phyloP scores from a whole-genome alignment of 2,888 invertebrate genomes.

The Eulithis testata region DNA sequence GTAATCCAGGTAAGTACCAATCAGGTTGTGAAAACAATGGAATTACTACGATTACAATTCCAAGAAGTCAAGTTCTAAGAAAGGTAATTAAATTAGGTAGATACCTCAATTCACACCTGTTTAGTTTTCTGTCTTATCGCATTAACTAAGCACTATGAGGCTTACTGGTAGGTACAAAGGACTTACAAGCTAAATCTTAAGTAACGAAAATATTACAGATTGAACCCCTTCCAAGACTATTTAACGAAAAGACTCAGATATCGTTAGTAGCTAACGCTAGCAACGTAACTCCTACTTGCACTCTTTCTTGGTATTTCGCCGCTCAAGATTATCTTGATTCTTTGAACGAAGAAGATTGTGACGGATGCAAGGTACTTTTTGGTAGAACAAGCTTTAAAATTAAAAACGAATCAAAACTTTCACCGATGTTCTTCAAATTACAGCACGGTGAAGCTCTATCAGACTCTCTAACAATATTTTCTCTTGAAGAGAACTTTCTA shows the following conservation, averaged over 20 bases:
- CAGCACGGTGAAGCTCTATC: slow-evolving; percentile 60
- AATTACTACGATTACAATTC: too few relatives aligned
- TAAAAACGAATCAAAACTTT: background rate
- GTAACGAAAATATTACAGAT: slow-evolving; percentile 47
- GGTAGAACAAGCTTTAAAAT: background rate
- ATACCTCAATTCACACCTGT: too few relatives aligned
- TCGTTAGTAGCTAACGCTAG: slow-evolving; percentile 55
- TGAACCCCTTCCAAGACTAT: slow-evolving; percentile 41
- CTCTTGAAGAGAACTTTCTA: slow-evolving; percentile 66
- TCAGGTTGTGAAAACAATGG: too few relatives aligned
- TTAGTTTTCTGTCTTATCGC: too few relatives aligned
- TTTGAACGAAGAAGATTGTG: slow-evolving; percentile 40
- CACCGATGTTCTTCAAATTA: background rate
- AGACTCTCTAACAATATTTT: slow-evolving; percentile 56
- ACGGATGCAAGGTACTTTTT: slow-evolving; percentile 48
- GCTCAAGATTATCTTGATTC: slow-evolving; percentile 44
- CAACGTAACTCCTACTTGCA: slow-evolving; percentile 57
- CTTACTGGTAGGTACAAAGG: too few relatives aligned
- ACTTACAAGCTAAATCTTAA: too few relatives aligned
- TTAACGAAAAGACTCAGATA: slow-evolving; percentile 52
- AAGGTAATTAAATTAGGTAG: too few relatives aligned
- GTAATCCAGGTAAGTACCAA: slow-evolving; percentile 50
- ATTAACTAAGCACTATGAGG: too few relatives aligned
- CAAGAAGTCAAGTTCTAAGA: too few relatives aligned
- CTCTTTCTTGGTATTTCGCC: slow-evolving; percentile 62